Conservation (phyloP, 2,888 invertebrate genomes). For the Clunio marinus region DNA sequence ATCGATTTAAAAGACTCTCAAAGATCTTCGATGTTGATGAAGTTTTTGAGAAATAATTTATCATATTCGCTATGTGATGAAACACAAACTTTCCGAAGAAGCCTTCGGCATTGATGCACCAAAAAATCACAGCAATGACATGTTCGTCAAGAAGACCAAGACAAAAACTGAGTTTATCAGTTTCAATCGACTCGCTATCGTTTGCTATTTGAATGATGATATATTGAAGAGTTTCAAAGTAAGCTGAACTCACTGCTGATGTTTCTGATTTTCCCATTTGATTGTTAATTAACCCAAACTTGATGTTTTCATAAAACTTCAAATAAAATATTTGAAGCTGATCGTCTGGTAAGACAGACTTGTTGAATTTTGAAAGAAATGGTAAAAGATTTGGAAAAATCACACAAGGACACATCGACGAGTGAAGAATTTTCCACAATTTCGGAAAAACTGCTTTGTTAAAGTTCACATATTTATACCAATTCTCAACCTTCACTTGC, state of each 20-base stretch:
- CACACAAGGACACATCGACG: conserved; percentile 68
- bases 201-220: conserved; percentile 55
- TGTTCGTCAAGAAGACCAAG: conserved; percentile 44
- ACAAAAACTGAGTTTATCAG: conserved; percentile 34
- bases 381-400: conserved; percentile 73
- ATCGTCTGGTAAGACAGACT: conserved; percentile 41
- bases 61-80: conserved; percentile 53
- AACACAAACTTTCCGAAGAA: conserved; percentile 52
- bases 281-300: conserved; percentile 60
- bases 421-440: conserved; percentile 61
- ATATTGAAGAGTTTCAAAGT: conserved; percentile 71
- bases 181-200: conserved; percentile 41
- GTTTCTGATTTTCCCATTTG: conserved; percentile 63
- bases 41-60: conserved; percentile 58
- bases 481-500: conserved; percentile 55
- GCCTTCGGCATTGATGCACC: conserved; percentile 51
- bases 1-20: conserved; percentile 43
- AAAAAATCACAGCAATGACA: conserved; percentile 51
- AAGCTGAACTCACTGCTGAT: conserved; percentile 61
- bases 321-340: conserved; percentile 55
- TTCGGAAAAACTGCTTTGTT: conserved; percentile 70
- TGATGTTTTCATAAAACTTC: conserved; percentile 65
- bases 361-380: conserved; percentile 64
- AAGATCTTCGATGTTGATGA: conserved; percentile 45
- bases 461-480: conserved; percentile 59